These are phyloP conservation scores for Lates calcarifer DNA, from an alignment of 2,113 vertebrate genomes.

Conservation along the genomic window DNA sequence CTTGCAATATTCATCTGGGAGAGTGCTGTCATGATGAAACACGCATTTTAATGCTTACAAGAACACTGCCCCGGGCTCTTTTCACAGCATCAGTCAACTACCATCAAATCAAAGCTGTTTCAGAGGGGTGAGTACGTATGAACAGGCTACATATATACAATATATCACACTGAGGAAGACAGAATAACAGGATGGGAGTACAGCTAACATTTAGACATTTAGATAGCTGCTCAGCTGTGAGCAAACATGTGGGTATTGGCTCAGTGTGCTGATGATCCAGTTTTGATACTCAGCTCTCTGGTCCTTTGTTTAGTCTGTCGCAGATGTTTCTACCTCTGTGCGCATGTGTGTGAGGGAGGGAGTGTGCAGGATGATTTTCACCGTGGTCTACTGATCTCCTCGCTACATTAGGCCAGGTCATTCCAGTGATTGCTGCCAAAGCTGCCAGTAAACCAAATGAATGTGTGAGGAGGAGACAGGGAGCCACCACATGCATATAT, in stretches of 20 bases:
- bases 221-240: not conserved
- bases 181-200: not conserved
- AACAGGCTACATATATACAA: not conserved
- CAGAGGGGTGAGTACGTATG: conserved; percentile 7
- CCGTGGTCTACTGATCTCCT: conserved; percentile 56
- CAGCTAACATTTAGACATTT: not conserved
- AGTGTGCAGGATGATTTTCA: conserved; percentile 28
- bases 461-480: conserved; percentile 34
- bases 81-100: conserved; percentile 54
- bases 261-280: conserved; percentile 30
- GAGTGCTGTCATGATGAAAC: conserved; percentile 59
- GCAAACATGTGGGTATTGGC: conserved; percentile 24
- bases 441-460: conserved; percentile 47
- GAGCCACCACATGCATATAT: conserved; percentile 24
- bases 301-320: conserved; percentile 44
- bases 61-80: conserved; percentile 46
- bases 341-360: conserved; percentile 24
- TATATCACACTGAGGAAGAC: not conserved
- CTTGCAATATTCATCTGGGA: conserved; percentile 56
- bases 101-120: conserved; percentile 54
- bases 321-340: conserved; percentile 44
- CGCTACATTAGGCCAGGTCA: conserved; percentile 61
- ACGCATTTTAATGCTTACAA: conserved; percentile 64
- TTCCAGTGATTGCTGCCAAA: conserved; percentile 53
- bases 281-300: conserved; percentile 12